A percentile compares a stretch with the other conserved stretches of the same genome.
These are phyloP conservation scores for Psammodynastes pulverulentus DNA, from an alignment of 2,113 vertebrate genomes.

Conservation along the genomic window DNA sequence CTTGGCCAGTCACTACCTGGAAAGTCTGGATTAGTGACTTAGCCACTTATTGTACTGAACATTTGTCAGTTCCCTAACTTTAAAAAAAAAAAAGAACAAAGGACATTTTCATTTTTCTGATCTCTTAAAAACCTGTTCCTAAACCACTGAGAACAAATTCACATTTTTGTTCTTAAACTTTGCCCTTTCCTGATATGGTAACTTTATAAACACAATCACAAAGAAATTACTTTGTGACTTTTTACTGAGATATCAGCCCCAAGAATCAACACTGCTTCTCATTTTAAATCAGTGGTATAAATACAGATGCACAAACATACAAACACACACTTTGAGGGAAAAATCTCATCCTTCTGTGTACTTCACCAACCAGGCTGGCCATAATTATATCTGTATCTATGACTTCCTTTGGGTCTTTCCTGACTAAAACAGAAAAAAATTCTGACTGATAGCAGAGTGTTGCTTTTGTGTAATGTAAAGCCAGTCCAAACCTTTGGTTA, in stretches of 20 bases:
- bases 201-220: background rate
- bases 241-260: background rate
- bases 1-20: background rate
- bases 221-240: background rate
- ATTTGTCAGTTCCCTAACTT: background rate
- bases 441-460: background rate
- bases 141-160: background rate
- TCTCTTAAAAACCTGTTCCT: background rate
- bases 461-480: background rate
- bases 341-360: background rate
- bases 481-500: slow-evolving; percentile 3
- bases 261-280: background rate
- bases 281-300: background rate
- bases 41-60: background rate
- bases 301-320: background rate
- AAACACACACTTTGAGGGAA: background rate
- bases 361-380: background rate
- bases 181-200: background rate
- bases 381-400: background rate
- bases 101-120: background rate
- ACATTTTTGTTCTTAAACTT: background rate
- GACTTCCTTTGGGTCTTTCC: background rate
- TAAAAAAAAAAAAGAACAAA: background rate
- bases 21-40: background rate
- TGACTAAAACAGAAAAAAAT: background rate